Conservation (phyloP, 2,888 invertebrate genomes). For the Leptodirus hochenwartii region DNA sequence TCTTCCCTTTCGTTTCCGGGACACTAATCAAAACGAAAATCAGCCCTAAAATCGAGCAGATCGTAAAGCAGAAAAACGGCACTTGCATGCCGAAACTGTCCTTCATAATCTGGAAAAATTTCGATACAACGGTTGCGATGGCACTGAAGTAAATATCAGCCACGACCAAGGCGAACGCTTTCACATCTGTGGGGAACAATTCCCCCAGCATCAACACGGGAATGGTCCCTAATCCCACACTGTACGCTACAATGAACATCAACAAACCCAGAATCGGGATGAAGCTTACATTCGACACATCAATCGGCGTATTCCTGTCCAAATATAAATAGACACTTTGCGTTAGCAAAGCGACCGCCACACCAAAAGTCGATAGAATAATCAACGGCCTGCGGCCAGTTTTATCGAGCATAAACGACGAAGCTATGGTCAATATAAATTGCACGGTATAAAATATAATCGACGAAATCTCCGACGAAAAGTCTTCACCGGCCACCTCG, state of each 20-base stretch:
- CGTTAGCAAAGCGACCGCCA: slow-evolving; percentile 21
- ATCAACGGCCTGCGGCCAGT: slow-evolving; percentile 42
- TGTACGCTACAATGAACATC: slow-evolving; percentile 26
- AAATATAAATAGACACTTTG: slow-evolving; percentile 26
- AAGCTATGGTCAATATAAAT: slow-evolving; percentile 33
- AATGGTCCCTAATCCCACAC: slow-evolving; percentile 29
- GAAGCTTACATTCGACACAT: slow-evolving; percentile 22
- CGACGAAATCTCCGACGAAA: slow-evolving; percentile 32
- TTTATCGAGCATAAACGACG: slow-evolving; percentile 37
- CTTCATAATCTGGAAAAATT: slow-evolving; percentile 30
- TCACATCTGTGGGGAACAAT: slow-evolving; percentile 31
- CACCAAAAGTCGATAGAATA: slow-evolving; percentile 29
- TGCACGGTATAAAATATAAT: slow-evolving; percentile 36
- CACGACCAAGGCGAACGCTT: slow-evolving; percentile 33
- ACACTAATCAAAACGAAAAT: slow-evolving; percentile 38
- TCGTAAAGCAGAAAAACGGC: slow-evolving; percentile 44
- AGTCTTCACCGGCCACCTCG: slow-evolving; percentile 22
- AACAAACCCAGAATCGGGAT: slow-evolving; percentile 27
- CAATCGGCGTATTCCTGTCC: slow-evolving; percentile 20
- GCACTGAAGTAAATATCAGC: slow-evolving; percentile 29
- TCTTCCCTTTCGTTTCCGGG: slow-evolving; percentile 55
- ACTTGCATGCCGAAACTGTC: slow-evolving; percentile 40
- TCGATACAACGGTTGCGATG: slow-evolving; percentile 26
- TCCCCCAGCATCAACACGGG: slow-evolving; percentile 30
- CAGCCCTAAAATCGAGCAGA: slow-evolving; percentile 38